Base-by-base conservation (phyloP, 2,888 invertebrate species). In the Rhagonycha lutea region DNA sequence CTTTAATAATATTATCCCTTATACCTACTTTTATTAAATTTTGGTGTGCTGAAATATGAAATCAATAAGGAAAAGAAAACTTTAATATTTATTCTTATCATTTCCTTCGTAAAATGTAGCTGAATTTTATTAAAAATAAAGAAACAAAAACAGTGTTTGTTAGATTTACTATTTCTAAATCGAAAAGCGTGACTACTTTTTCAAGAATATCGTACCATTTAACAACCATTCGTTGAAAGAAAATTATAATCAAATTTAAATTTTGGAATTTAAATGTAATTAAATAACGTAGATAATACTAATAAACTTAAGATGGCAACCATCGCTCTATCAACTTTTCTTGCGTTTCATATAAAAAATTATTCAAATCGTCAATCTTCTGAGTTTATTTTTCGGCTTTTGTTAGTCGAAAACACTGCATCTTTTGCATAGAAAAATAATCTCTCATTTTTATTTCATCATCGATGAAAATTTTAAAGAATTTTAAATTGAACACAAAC, bases 1-100 rank as follows among this genome's bases (percentile, higher is more conserved):
- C 47, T 47, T 47, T 47, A 47, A 47, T n/a, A n/a, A 14, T 62
- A 26, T 61, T 70, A 26, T 70, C 26, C 28, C 61, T n/a, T 61
- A n/a, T 60, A 28, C 61, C n/a, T n/a, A 47, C 47, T 70, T 70
- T 61, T 70, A 70, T 70, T 70, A 70, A 70, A 70, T 62, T 61
- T 70, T 69, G 18, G 8, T 14, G 29, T 70, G 62, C 70, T 62
- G 70, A 70, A 61, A 70, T 12, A 70, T 62, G 62, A 62, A 70
- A 70, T 61, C 70, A 62, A 70, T 70, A 70, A 70, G 23, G 61
- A 62, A 61, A 61, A 18, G 70, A 70, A 70, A 62, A 62, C 70
- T 62, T 62, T 70, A 70, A 70, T 70, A 61, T 70, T 70, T 61
- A 62, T 70, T 28, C 28, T 61, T 62, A 62, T 23, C 62, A 70